Evolutionary conservation across 2,797 vertebrate species (phyloP).

Genomic region (Orestias chungarensis): DNA sequence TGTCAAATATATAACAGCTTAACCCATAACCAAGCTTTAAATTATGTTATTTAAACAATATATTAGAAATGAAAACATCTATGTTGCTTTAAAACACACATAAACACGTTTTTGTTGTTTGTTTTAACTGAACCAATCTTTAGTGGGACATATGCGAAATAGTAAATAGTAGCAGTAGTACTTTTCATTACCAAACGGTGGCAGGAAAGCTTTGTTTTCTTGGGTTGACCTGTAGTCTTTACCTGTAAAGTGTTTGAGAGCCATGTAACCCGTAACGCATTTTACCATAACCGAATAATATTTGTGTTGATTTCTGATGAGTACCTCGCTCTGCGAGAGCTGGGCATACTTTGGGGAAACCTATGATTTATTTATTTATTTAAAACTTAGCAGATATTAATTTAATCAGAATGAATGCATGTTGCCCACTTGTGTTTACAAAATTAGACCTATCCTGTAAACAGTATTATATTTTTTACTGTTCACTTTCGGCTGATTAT

Average conservation of each 20-base stretch:
- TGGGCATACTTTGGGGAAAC: neutral
- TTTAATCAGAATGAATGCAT: no score
- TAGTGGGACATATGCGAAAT: neutral
- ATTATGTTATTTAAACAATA: no score
- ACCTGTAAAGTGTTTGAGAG: constrained; percentile 40
- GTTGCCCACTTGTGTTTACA: neutral
- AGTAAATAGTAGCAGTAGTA: constrained; percentile 37
- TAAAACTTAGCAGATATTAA: neutral
- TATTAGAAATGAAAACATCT: no score
- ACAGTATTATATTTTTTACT: neutral
- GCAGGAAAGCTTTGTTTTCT: constrained; percentile 57
- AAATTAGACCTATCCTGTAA: neutral
- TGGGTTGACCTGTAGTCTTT: neutral
- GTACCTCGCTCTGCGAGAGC: neutral
- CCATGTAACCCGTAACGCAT: neutral
- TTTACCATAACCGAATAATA: neutral
- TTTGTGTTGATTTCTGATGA: neutral
- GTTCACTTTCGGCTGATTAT: neutral
- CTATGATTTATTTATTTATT: neutral
- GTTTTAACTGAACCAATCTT: neutral
- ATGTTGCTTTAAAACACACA: neutral
- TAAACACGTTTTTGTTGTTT: neutral
- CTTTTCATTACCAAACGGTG: constrained; percentile 69
- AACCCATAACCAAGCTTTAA: neutral
- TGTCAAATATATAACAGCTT: no score